Base-by-base conservation (phyloP, 2,888 invertebrate species). In the Diplazon laetatorius region DNA sequence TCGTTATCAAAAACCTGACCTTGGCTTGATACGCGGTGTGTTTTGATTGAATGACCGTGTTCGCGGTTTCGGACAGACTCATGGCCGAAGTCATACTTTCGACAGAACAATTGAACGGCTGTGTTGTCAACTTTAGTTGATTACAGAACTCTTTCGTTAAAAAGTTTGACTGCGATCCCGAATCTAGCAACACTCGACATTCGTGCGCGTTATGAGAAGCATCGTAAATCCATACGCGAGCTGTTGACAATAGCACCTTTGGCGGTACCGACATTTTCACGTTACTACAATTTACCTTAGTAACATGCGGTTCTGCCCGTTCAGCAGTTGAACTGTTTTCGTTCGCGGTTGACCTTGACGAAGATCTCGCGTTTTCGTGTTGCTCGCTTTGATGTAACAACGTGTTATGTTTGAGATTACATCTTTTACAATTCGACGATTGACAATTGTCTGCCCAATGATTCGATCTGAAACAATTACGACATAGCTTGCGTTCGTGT, bases 1-100 rank as follows among this genome's bases (percentile, higher is more conserved):
- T 63, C 22, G 71, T 71, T n/a, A 71, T 60, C 18, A 79, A 22
- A 59, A 65, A 76, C 20, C 65, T 57, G 46, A 70, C 55, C 44
- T 65, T 52, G 10, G 66, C 37, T 60, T 16, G 25, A 37, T 55
- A 71, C 52, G 70, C 70, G 63, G 48, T 79, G 14, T 65, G 35
- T 37, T 59, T 22, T n/a, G 76, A 79, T 68, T 77, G 52, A 12
- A 73, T 66, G 20, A 66, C 57, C 57, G 57, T 57, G n/a, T 20
- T 14, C 30, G 65, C 22, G 10, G 48, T n/a, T 30, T 44, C 70
- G 35, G 16, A 25, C 6, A 46, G 44, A 59, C 14, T 25, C 5
- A 37, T 65, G 8, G 70, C 37, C 55, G 18, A 22, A 22, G 44
- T 42, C 37, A 73, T 10, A 10, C 65, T 25, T 22, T 55, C 35